Evolutionary conservation across 2,888 invertebrate genomes (phyloP), one percentile per base, ranked within the genome.

Genomic region (Idaea aversata): DNA sequence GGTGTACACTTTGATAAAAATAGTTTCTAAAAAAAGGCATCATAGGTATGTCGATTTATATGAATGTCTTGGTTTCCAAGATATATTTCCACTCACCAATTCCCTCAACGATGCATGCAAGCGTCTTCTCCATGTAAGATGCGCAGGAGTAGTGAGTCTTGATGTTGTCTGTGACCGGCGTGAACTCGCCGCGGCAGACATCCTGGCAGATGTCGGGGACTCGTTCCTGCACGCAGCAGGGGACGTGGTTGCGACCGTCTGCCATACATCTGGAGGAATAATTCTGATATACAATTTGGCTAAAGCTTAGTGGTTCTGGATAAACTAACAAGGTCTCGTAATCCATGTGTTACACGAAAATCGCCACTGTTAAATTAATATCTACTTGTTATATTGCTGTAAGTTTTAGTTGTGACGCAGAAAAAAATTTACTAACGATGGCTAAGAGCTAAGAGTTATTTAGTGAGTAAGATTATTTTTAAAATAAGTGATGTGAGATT

Each of bases 171-270:
- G 97, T 97, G 69, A 97, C 97, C 0, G 96, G 95, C 0, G 97
- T 97, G 86, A 97, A 97, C 83, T 97, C 97, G 35, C 97, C 97
- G 0, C 96, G 93, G 81, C 97, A 97, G 72, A 97, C 96, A 73
- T 97, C 97, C 80, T 97, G 97, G 81, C 97, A 97, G 74, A 97
- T 95, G 83, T 97, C 97, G 0, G 97, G 97, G 25, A 97, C 96
- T 66, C 95, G 94, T 82, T 97, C 97, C 73, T 95, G 95, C 34
- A 96, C 95, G 83, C 97, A 97, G 85, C 97, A 97, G 0, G 97
- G 97, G 36, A 97, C 95, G 88, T 97, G 97, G 88, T 97, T 97
- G 16, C 97, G 94, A 0, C 97, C 96, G 84, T 97, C 97, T 72
- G 95, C 94, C 96, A 96, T 96, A 79, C 96, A 96, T 62, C 94